Conservation (phyloP, 1,140 invertebrate species). For the Aphidius ervi region DNA sequence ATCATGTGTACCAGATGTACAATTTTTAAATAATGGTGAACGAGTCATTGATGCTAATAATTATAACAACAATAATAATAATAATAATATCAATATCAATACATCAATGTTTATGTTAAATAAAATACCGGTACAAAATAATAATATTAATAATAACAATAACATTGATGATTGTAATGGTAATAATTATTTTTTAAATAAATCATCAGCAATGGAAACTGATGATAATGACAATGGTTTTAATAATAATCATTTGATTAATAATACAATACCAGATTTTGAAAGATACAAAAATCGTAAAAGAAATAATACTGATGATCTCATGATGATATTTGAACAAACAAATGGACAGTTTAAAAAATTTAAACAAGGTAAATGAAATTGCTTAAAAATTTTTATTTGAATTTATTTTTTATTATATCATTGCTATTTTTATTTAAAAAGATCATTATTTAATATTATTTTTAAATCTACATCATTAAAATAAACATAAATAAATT, state of each 20-base stretch:
- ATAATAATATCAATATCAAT: constrained; percentile 8
- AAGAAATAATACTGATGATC: constrained; percentile 4
- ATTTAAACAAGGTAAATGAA: constrained; percentile 34
- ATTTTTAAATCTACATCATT: too few relatives aligned
- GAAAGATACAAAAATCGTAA: constrained; percentile 24
- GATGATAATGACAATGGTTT: constrained; percentile 27
- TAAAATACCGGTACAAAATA: constrained; percentile 1
- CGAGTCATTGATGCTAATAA: background rate
- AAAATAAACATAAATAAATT: too few relatives aligned
- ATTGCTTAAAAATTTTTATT: background rate
- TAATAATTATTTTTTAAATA: constrained; percentile 14
- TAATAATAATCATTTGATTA: constrained; percentile 25
- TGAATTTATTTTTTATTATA: too few relatives aligned
- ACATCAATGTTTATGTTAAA: constrained; percentile 5
- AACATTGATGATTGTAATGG: background rate
- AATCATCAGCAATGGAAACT: constrained; percentile 37
- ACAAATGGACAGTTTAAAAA: constrained; percentile 27
- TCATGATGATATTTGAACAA: constrained; percentile 2
- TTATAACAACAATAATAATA: background rate
- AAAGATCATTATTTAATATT: too few relatives aligned
- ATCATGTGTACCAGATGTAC: too few relatives aligned
- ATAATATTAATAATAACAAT: background rate
- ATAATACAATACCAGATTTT: constrained; percentile 41
- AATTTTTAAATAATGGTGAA: too few relatives aligned
- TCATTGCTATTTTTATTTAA: too few relatives aligned